A percentile compares a stretch with the other conserved stretches of the same genome.
These are phyloP conservation scores for Lithophane semibrunnea DNA, from an alignment of 2,888 invertebrate species.

Conservation along the genomic window DNA sequence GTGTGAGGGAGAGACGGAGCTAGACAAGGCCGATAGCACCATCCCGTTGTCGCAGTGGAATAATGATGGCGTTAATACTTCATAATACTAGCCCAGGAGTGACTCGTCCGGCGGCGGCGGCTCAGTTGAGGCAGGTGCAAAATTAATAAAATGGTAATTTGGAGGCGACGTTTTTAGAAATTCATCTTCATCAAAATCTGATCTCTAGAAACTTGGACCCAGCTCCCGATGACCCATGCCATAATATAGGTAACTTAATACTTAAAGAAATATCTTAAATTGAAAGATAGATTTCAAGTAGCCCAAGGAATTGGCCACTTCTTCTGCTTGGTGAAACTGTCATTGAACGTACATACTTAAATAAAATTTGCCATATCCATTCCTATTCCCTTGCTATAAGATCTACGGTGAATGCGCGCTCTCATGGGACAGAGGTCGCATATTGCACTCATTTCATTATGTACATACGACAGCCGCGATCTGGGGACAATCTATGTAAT, in stretches of 20 bases:
- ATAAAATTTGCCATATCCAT: conserved; percentile 50
- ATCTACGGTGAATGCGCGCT: conserved; percentile 53
- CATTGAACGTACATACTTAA: background rate
- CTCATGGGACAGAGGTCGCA: conserved; percentile 81
- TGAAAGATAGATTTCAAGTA: background rate
- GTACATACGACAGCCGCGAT: conserved; percentile 85
- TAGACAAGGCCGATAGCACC: too few relatives aligned
- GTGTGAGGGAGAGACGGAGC: too few relatives aligned
- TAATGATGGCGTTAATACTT: too few relatives aligned
- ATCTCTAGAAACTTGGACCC: background rate
- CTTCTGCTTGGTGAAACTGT: background rate
- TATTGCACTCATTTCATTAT: conserved; percentile 90
- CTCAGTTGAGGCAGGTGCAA: background rate
- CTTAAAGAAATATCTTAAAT: background rate
- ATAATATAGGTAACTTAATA: background rate
- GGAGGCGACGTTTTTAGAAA: background rate
- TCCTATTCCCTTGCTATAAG: background rate
- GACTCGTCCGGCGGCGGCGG: background rate
- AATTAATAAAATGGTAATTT: background rate
- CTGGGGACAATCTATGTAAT: conserved; percentile 75
- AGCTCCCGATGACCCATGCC: background rate
- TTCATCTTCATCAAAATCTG: background rate
- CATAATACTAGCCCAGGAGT: background rate
- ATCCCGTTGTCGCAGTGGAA: too few relatives aligned
- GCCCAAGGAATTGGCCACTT: background rate